These are phyloP conservation scores for Hippopotamus amphibius DNA, from an alignment of 2,113 vertebrate species.

Conservation along the genomic window DNA sequence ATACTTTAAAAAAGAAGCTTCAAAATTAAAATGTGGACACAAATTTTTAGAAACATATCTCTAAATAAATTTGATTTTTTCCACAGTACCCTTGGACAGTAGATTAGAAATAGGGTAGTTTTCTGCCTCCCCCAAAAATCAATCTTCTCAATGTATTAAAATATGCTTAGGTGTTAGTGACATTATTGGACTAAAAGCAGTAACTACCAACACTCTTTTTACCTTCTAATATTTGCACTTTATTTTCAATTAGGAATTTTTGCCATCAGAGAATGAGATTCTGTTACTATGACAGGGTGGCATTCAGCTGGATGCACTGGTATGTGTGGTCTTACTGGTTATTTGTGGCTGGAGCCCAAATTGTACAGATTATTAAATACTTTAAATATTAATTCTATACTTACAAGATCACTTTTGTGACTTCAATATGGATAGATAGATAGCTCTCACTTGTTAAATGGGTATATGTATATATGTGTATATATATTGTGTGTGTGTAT, in stretches of 20 bases:
- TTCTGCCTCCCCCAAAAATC: background rate
- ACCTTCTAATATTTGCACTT: background rate
- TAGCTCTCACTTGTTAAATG: background rate
- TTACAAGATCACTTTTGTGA: background rate
- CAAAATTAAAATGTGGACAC: constrained; percentile 10
- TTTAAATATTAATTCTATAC: background rate
- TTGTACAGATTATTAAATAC: background rate
- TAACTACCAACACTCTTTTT: background rate
- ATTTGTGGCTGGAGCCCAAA: background rate
- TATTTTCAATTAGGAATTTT: constrained; percentile 27
- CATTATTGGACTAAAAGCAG: background rate
- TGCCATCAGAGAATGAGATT: background rate
- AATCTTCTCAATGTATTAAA: background rate
- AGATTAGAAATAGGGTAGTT: background rate
- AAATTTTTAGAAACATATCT: constrained; percentile 29
- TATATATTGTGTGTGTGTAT: background rate
- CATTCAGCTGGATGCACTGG: background rate
- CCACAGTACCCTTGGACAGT: background rate
- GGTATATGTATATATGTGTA: background rate
- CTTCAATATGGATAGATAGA: background rate
- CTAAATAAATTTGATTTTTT: constrained; percentile 15
- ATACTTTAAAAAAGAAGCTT: background rate
- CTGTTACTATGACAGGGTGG: background rate
- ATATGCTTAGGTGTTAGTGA: background rate
- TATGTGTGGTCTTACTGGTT: background rate